phyloP scores from a whole-genome alignment of 2,797 vertebrate species.

The Eulemur coronatus region DNA sequence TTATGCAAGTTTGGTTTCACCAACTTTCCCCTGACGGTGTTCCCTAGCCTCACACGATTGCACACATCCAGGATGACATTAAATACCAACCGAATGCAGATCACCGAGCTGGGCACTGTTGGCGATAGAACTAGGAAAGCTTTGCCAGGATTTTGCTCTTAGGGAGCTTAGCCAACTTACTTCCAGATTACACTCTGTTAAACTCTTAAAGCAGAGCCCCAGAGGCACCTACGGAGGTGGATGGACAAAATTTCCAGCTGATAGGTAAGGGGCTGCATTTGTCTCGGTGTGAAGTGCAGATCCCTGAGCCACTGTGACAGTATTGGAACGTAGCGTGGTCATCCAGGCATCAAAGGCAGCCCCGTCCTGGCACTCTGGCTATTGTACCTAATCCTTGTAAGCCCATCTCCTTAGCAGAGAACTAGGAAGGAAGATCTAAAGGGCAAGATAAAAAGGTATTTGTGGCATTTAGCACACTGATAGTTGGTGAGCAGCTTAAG shows the following conservation, averaged over 20 bases:
- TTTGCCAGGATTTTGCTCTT: not conserved
- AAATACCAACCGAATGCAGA: not conserved
- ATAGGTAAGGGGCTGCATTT: not conserved
- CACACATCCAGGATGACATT: too few species aligned
- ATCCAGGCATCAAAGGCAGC: not conserved
- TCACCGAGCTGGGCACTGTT: not conserved
- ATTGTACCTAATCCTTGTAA: not conserved
- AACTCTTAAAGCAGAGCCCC: not conserved
- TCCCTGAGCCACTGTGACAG: not conserved
- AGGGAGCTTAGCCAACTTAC: not conserved
- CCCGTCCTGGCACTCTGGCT: accelerated
- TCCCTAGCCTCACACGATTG: accelerated
- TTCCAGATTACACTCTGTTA: not conserved
- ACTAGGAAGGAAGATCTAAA: not conserved
- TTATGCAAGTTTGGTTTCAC: not conserved
- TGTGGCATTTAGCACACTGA: not conserved
- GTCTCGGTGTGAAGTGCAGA: not conserved
- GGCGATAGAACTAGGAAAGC: not conserved
- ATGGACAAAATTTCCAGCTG: not conserved
- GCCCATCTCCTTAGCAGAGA: not conserved
- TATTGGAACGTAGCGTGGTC: accelerated
- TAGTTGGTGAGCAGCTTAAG: not conserved
- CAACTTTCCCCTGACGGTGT: not conserved
- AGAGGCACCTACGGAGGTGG: accelerated
- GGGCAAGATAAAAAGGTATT: not conserved